These are phyloP conservation scores for Lasius platythorax DNA, from an alignment of 2,888 invertebrate genomes.

Conservation along the genomic window DNA sequence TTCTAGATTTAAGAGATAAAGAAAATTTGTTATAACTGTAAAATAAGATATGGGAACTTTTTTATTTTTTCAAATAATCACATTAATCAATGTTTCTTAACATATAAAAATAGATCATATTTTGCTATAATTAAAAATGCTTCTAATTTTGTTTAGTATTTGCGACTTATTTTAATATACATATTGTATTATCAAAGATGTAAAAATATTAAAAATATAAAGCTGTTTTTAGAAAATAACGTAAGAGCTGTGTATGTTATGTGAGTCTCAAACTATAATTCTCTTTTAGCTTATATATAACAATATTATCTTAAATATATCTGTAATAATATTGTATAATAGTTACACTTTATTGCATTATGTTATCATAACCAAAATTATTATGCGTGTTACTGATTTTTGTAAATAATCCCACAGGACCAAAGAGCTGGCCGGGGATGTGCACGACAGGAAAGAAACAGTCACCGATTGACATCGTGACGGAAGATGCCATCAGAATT, in stretches of 20 bases:
- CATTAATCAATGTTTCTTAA: not conserved
- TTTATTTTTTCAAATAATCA: not conserved
- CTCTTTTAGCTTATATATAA: not conserved
- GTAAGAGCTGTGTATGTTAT: not conserved
- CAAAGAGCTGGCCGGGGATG: slow-evolving; percentile 89
- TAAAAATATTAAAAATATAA: not conserved
- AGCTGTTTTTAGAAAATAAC: not conserved
- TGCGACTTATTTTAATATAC: not conserved
- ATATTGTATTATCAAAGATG: not conserved
- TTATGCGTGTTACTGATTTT: not conserved
- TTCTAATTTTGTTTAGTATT: not conserved
- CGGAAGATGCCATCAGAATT: slow-evolving; percentile 87
- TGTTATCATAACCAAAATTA: not conserved
- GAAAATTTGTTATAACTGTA: not conserved
- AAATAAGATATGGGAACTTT: not conserved
- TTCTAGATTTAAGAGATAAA: not conserved
- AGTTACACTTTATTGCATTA: not conserved
- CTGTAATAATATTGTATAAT: not conserved
- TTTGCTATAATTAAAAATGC: not conserved
- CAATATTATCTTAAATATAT: not conserved
- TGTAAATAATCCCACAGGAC: slow-evolving; percentile 67
- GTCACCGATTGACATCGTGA: slow-evolving; percentile 92
- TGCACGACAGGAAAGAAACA: slow-evolving; percentile 89
- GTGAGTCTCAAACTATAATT: not conserved
- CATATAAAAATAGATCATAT: not conserved